Evolutionary conservation across 2,797 vertebrate genomes (phyloP).

Genomic region (Hylomyscus alleni): DNA sequence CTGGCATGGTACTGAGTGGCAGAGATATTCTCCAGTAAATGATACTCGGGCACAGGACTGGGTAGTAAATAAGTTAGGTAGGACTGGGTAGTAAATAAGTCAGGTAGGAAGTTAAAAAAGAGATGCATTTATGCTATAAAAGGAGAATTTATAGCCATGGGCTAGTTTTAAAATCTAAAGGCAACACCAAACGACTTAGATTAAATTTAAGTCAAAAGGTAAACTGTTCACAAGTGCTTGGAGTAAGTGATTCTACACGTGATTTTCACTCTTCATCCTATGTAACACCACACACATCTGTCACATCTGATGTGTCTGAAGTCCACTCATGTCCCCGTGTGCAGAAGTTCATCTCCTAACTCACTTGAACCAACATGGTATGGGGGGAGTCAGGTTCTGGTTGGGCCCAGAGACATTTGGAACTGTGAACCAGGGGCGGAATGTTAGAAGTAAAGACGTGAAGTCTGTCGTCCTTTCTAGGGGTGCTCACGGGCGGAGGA

Average conservation of each 20-base stretch:
- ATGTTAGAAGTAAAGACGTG: neutral
- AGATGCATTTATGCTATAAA: neutral
- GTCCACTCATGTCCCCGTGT: neutral
- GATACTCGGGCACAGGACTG: neutral
- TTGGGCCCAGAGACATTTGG: neutral
- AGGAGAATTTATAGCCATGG: neutral
- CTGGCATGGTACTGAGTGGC: neutral
- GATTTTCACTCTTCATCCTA: too few relatives aligned
- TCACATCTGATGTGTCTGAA: neutral
- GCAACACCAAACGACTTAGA: neutral
- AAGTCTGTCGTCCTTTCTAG: neutral
- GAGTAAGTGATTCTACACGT: too few relatives aligned
- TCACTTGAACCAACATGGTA: neutral
- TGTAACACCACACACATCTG: too few relatives aligned
- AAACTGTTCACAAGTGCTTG: conserved; percentile 29
- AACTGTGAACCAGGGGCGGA: neutral
- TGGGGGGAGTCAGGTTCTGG: neutral
- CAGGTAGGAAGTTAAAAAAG: neutral
- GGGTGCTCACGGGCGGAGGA: neutral
- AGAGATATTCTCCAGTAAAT: neutral
- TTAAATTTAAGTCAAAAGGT: conserved; percentile 28
- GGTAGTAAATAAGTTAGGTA: too few relatives aligned
- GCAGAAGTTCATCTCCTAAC: neutral
- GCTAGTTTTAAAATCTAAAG: conserved; percentile 26
- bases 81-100: neutral